Evolutionary conservation across 2,797 vertebrate genomes (phyloP), one percentile per base, ranked within the genome.

Genomic region (Staurois parvus): DNA sequence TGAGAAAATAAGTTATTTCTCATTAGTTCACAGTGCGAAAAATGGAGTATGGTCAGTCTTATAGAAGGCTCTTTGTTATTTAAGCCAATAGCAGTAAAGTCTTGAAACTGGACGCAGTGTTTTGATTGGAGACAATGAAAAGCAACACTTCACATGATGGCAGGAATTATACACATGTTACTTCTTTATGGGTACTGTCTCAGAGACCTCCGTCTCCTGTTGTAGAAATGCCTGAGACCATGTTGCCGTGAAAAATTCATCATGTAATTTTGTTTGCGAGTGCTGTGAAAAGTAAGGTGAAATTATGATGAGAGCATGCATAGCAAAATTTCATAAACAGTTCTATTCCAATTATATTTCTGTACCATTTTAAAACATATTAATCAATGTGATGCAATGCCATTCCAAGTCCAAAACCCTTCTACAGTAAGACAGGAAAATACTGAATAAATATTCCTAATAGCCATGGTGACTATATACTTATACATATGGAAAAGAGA

Each of bases 221-320:
- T 98, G 96, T 98, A 99, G 96, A 98, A 98, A 95, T 98, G 97
- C 90, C 97, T 97, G 91, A 97, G 94, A 90, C 96, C 96, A 91
- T 96, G 97, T 95, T 99, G 98, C 91, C 97, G 95, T 95, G 97
- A 97, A 96, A 97, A 99, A 96, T 98, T 99, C 97, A 99, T 99
- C 97, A 99, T 99, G 95, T 98, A 99, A 97, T 98, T 99, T 96
- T 99, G 97, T 95, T 99, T 99, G 89, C 98, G 97, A 91, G 97
- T 99, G 96, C 98, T 99, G 95, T 92, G 88, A 91, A 93, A 81
- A 93, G 81, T 85, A 92, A 66, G 17, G 66, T 79, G 15, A 80
- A 79, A 52, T 13, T 7, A 19, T 34, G 12, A 9, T 37, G n/a
- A 64, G 32, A 70, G 82, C 88, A 88, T 40, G 30, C 64, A n/a